A percentile compares a stretch with the other conserved stretches of the same genome.
These are phyloP conservation scores for Cantharis nigra DNA, from an alignment of 2,888 invertebrate genomes.

Conservation along the genomic window DNA sequence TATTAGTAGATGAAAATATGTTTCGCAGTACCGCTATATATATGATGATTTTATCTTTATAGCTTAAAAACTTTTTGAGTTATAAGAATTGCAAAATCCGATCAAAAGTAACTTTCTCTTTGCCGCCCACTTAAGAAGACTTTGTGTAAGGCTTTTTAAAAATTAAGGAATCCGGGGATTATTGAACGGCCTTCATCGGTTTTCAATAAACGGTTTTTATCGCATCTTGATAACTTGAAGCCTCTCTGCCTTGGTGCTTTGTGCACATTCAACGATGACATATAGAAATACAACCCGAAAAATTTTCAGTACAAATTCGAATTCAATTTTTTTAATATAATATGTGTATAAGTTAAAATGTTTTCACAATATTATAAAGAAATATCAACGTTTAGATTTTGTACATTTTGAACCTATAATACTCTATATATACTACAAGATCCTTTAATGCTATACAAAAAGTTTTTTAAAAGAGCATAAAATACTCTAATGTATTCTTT, in stretches of 20 bases:
- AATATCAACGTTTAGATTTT: neutral
- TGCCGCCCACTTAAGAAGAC: neutral
- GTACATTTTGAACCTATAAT: too few relatives aligned
- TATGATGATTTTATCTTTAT: neutral
- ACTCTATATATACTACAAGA: too few relatives aligned
- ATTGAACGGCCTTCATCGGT: neutral
- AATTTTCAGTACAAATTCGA: neutral
- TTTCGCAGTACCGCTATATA: neutral
- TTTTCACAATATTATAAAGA: neutral
- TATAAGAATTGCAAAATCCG: neutral
- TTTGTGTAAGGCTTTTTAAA: neutral
- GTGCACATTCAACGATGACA: neutral
- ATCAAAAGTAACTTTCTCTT: neutral
- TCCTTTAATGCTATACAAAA: too few relatives aligned
- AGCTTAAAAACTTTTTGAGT: neutral
- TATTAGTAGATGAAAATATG: neutral
- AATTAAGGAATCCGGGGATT: neutral
- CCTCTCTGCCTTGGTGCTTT: neutral
- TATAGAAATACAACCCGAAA: neutral
- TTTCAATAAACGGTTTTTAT: neutral
- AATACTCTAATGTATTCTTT: too few relatives aligned
- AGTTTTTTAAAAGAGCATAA: too few relatives aligned
- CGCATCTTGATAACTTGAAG: neutral
- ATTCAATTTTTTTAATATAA: neutral
- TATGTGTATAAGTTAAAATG: neutral